Percentiles rank a stretch among this genome's conserved stretches.
phyloP scores from a whole-genome alignment of 2,113 vertebrate species.

The Mastomys natalensis region DNA sequence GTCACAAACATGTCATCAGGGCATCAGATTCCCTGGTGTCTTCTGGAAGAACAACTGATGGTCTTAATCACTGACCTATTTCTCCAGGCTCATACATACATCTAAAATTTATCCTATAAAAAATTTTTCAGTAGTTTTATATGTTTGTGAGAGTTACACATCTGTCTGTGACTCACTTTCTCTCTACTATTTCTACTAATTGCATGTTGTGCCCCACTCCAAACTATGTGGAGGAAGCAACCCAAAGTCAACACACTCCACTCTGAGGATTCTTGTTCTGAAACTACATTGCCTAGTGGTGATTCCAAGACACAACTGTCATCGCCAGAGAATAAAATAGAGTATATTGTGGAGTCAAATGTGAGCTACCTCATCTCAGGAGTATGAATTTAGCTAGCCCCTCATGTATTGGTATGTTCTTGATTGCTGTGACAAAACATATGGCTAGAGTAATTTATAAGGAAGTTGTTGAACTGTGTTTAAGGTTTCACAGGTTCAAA shows the following conservation, averaged over 20 bases:
- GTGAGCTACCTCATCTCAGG: background rate
- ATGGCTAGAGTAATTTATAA: background rate
- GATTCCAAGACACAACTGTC: fast-evolving
- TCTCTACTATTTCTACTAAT: too few species aligned
- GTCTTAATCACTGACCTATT: too few species aligned
- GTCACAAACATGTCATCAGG: too few species aligned
- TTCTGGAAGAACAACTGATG: too few species aligned
- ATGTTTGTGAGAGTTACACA: too few species aligned
- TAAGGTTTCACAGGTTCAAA: background rate
- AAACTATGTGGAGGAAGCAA: background rate
- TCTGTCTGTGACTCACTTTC: too few species aligned
- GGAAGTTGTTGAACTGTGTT: background rate
- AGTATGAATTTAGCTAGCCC: background rate
- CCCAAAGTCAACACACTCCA: too few species aligned
- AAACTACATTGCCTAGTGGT: background rate
- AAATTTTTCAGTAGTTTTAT: too few species aligned
- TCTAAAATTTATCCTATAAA: too few species aligned
- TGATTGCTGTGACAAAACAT: background rate
- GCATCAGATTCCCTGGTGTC: too few species aligned
- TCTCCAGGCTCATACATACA: too few species aligned
- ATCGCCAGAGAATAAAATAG: background rate
- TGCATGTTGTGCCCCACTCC: too few species aligned
- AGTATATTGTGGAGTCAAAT: background rate
- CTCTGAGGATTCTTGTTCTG: background rate
- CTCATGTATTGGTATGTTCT: background rate